A percentile compares a stretch with the other conserved stretches of the same genome.
phyloP scores from a whole-genome alignment of 2,113 vertebrate genomes.

The Myotis lucifugus region DNA sequence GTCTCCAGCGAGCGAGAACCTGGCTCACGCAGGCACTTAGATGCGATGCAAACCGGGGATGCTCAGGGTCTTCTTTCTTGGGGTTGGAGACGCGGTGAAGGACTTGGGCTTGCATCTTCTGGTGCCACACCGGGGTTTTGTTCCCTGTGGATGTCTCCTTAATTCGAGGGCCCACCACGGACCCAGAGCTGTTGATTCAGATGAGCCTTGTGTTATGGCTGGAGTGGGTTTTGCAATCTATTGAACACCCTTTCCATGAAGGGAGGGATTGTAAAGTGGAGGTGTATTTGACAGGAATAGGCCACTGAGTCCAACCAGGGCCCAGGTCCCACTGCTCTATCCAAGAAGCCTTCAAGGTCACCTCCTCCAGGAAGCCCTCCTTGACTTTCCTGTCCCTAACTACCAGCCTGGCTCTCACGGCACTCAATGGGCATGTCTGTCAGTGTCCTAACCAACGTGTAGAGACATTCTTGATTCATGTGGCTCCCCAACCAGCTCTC shows the following conservation, averaged over 20 bases:
- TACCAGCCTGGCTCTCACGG: not conserved
- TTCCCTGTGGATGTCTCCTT: not conserved
- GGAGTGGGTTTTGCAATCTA: not conserved
- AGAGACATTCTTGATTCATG: not conserved
- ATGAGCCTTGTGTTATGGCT: not conserved
- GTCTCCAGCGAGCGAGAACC: not conserved
- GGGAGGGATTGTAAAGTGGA: not conserved
- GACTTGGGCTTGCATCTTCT: not conserved
- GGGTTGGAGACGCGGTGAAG: not conserved
- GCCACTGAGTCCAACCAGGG: not conserved
- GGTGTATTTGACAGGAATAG: not conserved
- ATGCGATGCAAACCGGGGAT: not conserved
- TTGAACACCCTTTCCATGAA: not conserved
- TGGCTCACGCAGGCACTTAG: not conserved
- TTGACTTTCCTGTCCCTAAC: not conserved
- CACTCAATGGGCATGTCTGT: not conserved
- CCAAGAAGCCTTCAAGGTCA: not conserved
- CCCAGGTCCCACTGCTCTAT: not conserved
- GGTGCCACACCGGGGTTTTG: not conserved
- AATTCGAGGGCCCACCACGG: not conserved
- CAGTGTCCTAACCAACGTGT: not conserved
- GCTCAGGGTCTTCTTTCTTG: not conserved
- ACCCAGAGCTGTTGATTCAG: not conserved
- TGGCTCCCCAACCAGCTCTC: not conserved
- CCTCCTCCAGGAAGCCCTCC: slow-evolving; percentile 21